Base-by-base conservation (phyloP, 2,113 vertebrate species). In the Tetrao urogallus region DNA sequence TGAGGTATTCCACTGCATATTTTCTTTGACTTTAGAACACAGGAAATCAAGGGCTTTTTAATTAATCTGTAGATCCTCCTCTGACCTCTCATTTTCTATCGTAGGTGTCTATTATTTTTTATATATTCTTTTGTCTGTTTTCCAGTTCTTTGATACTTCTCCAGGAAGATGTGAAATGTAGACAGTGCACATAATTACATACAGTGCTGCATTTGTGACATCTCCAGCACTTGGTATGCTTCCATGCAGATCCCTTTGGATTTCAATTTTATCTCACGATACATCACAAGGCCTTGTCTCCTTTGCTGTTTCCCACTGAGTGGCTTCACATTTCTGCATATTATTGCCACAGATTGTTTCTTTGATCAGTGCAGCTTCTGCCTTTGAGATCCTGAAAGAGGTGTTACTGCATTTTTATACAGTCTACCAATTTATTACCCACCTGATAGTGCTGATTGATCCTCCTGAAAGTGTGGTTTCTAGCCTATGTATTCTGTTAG, bases 361-460 rank as follows among this genome's bases (percentile, higher is more conserved):
- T 93, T 93, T 91, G 76, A 91, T 94, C 32, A 21, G 6, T 91
- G 81, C 76, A 77, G 82, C 80, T 83, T 86, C 61, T 91, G 82
- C 58, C 79, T 92, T 63, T 64, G 60, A 88, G 75, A 88, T 81
- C 52, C 84, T 72, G 40, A 52, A 75, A 82, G 30, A 70, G 81
- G 76, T 72, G 40, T 65, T 86, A 47, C 82, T 71, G 57, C 52
- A 72, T 94, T 91, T 95, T 83, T 75, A 45, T 75, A 32, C 54
- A 67, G 79, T 34, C 65, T 90, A 13, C 15, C 0, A 8, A 88
- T 94, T 91, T 94, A 90, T 91, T 91, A 52, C 60, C 30, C 0
- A 38, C 60, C 84, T 65, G 95, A 65, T 78, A 88, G 91, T 86
- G 89, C 89, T 96, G 93, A 93, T 82, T 92, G 88, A 95, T 95